Conservation (phyloP, 2,797 vertebrate species). For the Heterohyrax brucei region DNA sequence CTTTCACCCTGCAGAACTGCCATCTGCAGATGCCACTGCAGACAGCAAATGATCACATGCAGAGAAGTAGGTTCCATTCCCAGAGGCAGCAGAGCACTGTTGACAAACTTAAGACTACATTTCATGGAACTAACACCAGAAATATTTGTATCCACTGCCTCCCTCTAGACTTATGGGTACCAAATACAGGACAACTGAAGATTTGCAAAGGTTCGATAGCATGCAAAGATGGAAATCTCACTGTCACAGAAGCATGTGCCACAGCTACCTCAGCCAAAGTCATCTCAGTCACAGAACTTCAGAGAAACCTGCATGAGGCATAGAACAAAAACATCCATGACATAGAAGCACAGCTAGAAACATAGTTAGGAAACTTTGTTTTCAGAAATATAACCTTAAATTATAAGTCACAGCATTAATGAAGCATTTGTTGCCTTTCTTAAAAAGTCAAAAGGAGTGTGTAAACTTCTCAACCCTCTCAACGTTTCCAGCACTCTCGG, state of each 20-base stretch:
- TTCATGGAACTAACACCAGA: accelerated
- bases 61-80: background rate
- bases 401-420: background rate
- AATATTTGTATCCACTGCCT: background rate
- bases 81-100: background rate
- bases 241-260: background rate
- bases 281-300: background rate
- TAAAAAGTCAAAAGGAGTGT: background rate
- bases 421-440: background rate
- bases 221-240: conserved; percentile 49
- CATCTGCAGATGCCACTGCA: background rate
- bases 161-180: background rate
- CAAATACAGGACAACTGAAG: background rate
- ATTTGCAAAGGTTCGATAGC: background rate
- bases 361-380: background rate
- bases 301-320: background rate
- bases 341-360: background rate
- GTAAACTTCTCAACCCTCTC: background rate
- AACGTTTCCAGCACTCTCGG: background rate
- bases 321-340: background rate
- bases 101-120: conserved; percentile 17
- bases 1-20: background rate
- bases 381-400: background rate
- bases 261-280: background rate
- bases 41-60: background rate